Conservation (phyloP, 2,888 invertebrate species). For the Calameuta filiformis region DNA sequence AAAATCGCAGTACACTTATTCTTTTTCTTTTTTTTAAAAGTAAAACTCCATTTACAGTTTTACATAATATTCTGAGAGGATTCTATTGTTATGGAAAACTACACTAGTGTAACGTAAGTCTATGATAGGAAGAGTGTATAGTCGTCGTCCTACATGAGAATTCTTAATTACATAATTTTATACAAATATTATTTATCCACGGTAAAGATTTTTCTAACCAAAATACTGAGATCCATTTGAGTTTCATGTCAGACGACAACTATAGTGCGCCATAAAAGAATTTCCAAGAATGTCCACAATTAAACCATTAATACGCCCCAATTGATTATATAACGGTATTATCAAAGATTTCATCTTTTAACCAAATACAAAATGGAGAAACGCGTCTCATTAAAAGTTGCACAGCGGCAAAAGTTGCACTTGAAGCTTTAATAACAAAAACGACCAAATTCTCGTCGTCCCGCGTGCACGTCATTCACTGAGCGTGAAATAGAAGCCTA, state of each 20-base stretch:
- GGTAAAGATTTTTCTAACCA: not conserved
- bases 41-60: not conserved
- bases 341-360: not conserved
- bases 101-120: not conserved
- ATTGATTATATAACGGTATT: not conserved
- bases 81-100: not conserved
- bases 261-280: not conserved
- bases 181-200: not conserved
- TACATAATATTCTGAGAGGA: not conserved
- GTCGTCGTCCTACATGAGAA: not conserved
- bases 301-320: not conserved
- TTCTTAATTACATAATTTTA: not conserved
- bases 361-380: not conserved
- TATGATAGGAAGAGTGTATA: not conserved
- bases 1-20: not conserved
- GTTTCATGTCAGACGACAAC: not conserved
- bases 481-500: not conserved
- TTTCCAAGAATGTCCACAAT: not conserved
- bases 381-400: not conserved
- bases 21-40: not conserved
- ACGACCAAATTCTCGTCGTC: not conserved
- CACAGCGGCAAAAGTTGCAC: not conserved
- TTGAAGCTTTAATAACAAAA: not conserved
- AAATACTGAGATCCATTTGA: not conserved
- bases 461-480: not conserved